phyloP scores from a whole-genome alignment of 2,113 vertebrate genomes.

The Nothocercus nigrocapillus region DNA sequence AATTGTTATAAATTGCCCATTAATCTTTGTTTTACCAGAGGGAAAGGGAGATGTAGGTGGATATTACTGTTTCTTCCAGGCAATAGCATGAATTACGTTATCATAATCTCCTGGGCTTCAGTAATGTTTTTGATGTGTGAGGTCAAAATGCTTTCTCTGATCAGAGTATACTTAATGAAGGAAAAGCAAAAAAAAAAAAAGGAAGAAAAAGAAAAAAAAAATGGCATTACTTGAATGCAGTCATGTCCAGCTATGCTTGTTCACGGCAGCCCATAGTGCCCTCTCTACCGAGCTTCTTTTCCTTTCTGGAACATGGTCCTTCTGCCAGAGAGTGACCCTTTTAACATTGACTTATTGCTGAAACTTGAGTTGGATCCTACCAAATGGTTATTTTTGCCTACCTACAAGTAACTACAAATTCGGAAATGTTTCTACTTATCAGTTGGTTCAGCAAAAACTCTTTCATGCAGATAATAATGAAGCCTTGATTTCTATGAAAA shows the following conservation, averaged over 20 bases:
- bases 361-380: background rate
- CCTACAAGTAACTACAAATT: background rate
- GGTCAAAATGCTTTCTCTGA: background rate
- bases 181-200: background rate
- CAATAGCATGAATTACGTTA: background rate
- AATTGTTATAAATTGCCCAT: background rate
- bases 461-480: no score
- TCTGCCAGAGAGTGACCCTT: background rate
- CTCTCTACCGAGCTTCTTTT: background rate
- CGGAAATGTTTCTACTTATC: background rate
- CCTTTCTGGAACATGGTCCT: accelerated
- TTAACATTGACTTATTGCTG: background rate
- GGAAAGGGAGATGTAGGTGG: background rate
- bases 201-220: background rate
- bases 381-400: background rate
- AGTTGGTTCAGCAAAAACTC: background rate
- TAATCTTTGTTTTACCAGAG: background rate
- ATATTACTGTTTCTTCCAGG: background rate
- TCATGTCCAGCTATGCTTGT: background rate
- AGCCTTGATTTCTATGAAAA: background rate
- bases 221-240: background rate
- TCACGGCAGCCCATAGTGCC: background rate
- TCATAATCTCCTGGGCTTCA: background rate
- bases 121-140: background rate
- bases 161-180: background rate